Conservation (phyloP, 2,888 invertebrate genomes). For the Odontomyia ornata region DNA sequence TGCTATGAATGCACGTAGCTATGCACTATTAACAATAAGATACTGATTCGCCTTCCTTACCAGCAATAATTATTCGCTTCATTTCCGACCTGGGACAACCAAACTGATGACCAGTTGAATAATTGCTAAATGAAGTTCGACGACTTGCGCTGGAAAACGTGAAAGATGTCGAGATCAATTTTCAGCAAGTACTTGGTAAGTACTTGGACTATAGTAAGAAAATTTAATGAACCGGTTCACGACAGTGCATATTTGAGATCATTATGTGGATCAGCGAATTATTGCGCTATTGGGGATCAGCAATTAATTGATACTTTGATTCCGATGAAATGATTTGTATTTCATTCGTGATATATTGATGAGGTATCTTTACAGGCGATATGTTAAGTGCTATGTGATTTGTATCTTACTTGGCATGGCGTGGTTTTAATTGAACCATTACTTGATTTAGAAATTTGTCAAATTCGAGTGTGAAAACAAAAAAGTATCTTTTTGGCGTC, state of each 20-base stretch:
- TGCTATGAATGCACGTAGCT: too few relatives aligned
- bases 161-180: conserved; percentile 14
- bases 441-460: too few relatives aligned
- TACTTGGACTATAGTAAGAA: background rate
- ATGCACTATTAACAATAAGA: too few relatives aligned
- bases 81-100: conserved; percentile 32
- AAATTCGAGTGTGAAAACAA: too few relatives aligned
- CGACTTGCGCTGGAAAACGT: conserved; percentile 1
- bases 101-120: conserved; percentile 31
- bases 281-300: background rate
- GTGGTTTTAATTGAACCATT: too few relatives aligned
- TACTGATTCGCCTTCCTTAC: too few relatives aligned
- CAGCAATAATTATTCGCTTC: conserved; percentile 1
- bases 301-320: conserved; percentile 9
- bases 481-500: too few relatives aligned
- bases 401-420: too few relatives aligned
- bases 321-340: background rate
- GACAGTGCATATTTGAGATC: background rate
- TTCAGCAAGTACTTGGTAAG: background rate
- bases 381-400: too few relatives aligned
- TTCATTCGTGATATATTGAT: background rate
- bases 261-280: background rate
- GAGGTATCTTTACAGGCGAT: too few relatives aligned
- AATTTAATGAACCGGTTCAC: background rate
- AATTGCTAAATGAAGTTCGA: conserved; percentile 15